Evolutionary conservation across 2,797 vertebrate genomes (phyloP), one percentile per base, ranked within the genome.

Genomic region (Dipus sagitta): DNA sequence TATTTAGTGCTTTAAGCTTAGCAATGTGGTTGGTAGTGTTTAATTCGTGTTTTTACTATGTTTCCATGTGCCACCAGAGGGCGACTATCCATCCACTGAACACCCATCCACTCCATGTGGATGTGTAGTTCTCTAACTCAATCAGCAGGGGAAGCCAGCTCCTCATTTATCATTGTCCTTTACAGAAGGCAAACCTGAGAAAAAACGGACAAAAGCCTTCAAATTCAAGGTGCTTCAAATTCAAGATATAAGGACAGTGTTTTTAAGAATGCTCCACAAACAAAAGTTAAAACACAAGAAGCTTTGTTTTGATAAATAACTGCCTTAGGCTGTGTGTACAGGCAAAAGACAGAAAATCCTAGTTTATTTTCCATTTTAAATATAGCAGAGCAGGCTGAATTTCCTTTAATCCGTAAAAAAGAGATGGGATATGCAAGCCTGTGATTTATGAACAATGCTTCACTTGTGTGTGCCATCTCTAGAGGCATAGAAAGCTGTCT

Each of bases 101-200:
- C 42, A 87, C 28, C 67, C n/a, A 5, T 15, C 3, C 1, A 3
- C 24, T 9, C 11, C 34, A 42, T 26, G 15, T 1, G 14, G 15
- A 47, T n/a, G 14, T 80, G 65, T 68, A 77, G 10, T 96, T 91
- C 90, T 76, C 72, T 14, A 83, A 23, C 0, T 0, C 6, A 68
- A 82, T 6, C 96, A 83, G 93, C 60, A 94, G 90, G 68, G 0
- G 91, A 94, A 62, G 86, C 79, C 71, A 93, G 74, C 24, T 17
- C 82, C 95, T 85, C 92, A 95, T 52, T 96, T 94, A 96, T 96
- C 42, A 64, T 38, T 70, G 38, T 52, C 28, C 20, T 18, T 79
- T 82, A 54, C 15, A 54, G 42, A 30, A 11, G 14, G 32, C 34
- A n/a, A 94, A 34, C 7, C 77, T 82, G 13, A 38, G 8, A 70